Evolutionary conservation across 2,888 invertebrate species (phyloP), one percentile per base, ranked within the genome.

Genomic region (Polymixis flavicincta): DNA sequence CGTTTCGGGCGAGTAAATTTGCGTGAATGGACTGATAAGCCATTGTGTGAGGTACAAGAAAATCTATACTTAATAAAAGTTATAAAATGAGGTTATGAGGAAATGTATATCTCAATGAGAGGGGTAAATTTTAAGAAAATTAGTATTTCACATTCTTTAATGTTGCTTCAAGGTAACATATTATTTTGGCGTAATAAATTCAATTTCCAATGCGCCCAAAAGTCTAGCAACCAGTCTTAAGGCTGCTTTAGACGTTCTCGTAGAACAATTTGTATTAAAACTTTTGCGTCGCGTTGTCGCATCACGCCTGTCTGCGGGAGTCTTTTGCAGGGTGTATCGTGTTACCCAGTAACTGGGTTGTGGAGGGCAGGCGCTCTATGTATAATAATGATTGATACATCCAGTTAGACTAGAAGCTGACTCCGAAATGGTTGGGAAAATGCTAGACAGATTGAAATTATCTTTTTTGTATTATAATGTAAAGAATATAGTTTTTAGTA

Each of bases 31-130:
- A 37, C 37, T 0, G 6, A 37, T 37, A 37, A 37, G 37, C 6
- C 37, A 37, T 37, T 37, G 37, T 37, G 67, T 59, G 70, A 84
- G 55, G 81, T 81, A 84, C 66, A 81, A 80, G 70, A 75, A 59
- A n/a, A 55, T 5, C 19, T 67, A 14, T 48, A n/a, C n/a, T n/a
- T n/a, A 2, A 48, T 17, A 28, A 17, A 55, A 17, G 0, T 17
- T 17, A 78, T 25, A 17, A 69, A 28, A 50, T 32, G n/a, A 32
- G 5, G 19, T 5, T 11, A 25, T 50, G 69, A 78, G 6, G 13
- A 32, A 13, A 70, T 32, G 28, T 22, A 0, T 50, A 8, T 28
- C 2, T 57, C 50, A 50, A 50, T 8, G 8, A 8, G 11, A 25
- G 42, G 50, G 32, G 17, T 52, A 28, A 50, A 72, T 48, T 25